These are phyloP conservation scores for Procavia capensis DNA, from an alignment of 2,113 vertebrate genomes.

Conservation along the genomic window DNA sequence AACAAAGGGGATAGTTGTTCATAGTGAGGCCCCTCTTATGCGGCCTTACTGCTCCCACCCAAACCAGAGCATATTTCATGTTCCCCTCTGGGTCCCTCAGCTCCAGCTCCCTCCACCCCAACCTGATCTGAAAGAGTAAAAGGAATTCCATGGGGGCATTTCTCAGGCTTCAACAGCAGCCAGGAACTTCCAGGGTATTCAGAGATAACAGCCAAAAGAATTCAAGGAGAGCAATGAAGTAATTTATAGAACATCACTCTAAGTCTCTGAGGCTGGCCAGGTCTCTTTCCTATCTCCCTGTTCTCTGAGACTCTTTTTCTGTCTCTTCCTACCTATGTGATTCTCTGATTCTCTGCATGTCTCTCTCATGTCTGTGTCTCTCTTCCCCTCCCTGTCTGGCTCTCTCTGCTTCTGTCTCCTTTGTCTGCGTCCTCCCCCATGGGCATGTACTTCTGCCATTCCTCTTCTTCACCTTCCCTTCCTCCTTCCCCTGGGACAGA, in stretches of 20 bases:
- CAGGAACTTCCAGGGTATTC: not conserved
- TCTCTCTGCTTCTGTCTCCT: not conserved
- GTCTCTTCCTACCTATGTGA: rapidly evolving
- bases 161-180: not conserved
- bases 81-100: not conserved
- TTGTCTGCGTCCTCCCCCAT: not conserved
- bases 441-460: not conserved
- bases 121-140: not conserved
- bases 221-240: not conserved
- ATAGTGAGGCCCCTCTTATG: not conserved
- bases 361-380: not conserved
- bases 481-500: not conserved
- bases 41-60: not conserved
- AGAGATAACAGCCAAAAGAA: no score
- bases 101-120: not conserved
- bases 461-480: no score
- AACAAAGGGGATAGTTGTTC: not conserved
- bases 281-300: not conserved
- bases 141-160: no score
- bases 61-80: not conserved
- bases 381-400: not conserved
- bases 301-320: not conserved
- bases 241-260: rapidly evolving
- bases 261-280: not conserved
- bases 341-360: not conserved